phyloP scores from a whole-genome alignment of 2,888 invertebrate species.

The Pterostichus madidus region DNA sequence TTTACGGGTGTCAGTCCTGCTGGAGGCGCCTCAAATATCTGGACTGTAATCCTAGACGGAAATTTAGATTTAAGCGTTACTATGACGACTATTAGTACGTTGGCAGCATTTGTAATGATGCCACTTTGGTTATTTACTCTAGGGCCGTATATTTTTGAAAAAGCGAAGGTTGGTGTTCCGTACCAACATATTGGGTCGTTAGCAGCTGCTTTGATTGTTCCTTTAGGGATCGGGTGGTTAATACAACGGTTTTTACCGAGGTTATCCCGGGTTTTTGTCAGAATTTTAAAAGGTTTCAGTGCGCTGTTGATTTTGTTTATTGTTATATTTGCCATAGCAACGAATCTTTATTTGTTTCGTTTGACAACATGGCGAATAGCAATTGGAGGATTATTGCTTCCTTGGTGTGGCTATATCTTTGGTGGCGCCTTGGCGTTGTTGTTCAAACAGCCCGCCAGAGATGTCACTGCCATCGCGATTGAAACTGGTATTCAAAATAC shows the following conservation, averaged over 20 bases:
- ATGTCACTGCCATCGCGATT: conserved; percentile 92
- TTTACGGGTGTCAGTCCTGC: conserved; percentile 94
- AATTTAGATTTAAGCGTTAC: conserved; percentile 96
- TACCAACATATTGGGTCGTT: conserved; percentile 87
- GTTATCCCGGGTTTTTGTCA: conserved; percentile 85
- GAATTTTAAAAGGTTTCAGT: conserved; percentile 92
- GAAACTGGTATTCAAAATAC: conserved; percentile 97
- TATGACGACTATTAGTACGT: conserved; percentile 93
- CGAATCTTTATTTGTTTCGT: conserved; percentile 93
- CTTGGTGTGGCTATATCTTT: conserved; percentile 88
- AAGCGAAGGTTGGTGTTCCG: conserved; percentile 87
- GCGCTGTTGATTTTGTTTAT: conserved; percentile 89
- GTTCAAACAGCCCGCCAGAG: conserved; percentile 82
- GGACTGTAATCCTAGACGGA: conserved; percentile 94
- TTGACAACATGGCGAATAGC: conserved; percentile 93
- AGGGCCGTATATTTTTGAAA: conserved; percentile 85
- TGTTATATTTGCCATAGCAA: conserved; percentile 90
- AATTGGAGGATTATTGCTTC: conserved; percentile 88
- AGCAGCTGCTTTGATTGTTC: conserved; percentile 88
- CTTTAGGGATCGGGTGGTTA: conserved; percentile 84
- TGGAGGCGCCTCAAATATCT: conserved; percentile 98
- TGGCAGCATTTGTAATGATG: conserved; percentile 94
- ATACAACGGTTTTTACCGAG: conserved; percentile 85
- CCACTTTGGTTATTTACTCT: conserved; percentile 95
- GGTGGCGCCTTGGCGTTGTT: conserved; percentile 84